Evolutionary conservation across 30 jellyfish, hydroid and myxozoan species (phyloP).

Genomic region (Turritopsis dohrnii): DNA sequence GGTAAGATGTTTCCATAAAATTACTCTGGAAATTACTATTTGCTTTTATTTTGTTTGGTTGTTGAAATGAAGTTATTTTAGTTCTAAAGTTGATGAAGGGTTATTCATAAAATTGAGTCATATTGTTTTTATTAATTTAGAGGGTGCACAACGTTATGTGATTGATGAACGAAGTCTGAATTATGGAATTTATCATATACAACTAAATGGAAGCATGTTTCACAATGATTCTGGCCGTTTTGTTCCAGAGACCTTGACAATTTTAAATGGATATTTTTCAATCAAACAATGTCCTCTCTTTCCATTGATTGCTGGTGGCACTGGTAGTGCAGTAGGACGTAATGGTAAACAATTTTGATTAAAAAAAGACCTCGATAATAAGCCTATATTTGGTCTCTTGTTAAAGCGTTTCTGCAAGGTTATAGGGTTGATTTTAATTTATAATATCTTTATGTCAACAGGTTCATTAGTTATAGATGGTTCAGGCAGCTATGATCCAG

Average conservation of each 20-base stretch:
- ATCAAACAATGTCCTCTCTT: slow-evolving; percentile 44
- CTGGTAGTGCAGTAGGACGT: slow-evolving; percentile 82
- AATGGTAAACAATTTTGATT: not conserved
- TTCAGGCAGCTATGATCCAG: slow-evolving; percentile 68
- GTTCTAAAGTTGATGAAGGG: too few relatives aligned
- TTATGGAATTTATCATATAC: not conserved
- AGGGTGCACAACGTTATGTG: not conserved
- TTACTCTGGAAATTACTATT: not conserved
- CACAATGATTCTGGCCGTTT: not conserved
- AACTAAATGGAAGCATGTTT: slow-evolving; percentile 12
- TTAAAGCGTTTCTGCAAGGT: too few relatives aligned
- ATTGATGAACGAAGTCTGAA: not conserved
- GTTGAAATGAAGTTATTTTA: not conserved
- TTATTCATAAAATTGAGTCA: too few relatives aligned
- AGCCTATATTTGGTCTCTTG: too few relatives aligned
- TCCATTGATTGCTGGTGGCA: slow-evolving; percentile 66
- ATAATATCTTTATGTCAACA: not conserved
- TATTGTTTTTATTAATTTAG: not conserved
- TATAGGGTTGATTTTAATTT: too few relatives aligned
- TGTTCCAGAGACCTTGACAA: not conserved
- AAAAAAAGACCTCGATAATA: not conserved
- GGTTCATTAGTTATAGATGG: slow-evolving; percentile 44
- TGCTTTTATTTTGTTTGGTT: not conserved
- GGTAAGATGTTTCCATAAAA: not conserved
- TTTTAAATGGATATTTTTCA: slow-evolving; percentile 44